Base-by-base conservation (phyloP, 2,888 invertebrate species). In the Cataglyphis livida region DNA sequence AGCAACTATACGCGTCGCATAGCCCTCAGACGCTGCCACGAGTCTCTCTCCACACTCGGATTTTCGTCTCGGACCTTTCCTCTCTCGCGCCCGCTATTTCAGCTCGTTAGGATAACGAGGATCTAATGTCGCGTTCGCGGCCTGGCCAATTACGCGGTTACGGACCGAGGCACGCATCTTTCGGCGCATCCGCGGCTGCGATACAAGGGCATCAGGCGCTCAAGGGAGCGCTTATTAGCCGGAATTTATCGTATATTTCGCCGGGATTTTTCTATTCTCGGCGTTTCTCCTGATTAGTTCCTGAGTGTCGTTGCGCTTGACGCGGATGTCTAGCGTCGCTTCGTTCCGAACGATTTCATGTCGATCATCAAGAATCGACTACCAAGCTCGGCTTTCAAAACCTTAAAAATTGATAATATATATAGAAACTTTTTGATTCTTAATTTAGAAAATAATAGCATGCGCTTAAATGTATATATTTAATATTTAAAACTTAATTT, bases 21-120 rank as follows among this genome's bases (percentile, higher is more conserved):
- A 21, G 21, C 68, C 21, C 59, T 44, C 78, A 70, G 28, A 9
- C 54, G 54, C 57, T 25, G 25, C 18, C 61, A 3, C 61, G 28
- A 21, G n/a, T 61, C 41, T 18, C 38, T 28, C 28, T 25, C 25
- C 25, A 25, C 38, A 41, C 65, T 74, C 83, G 84, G 90, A 92
- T 92, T 91, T 91, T 91, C 92, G 89, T 91, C 90, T 91, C 90
- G 87, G 83, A 87, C 87, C 85, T 66, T 79, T 84, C 87, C 81
- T 79, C 88, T 70, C 86, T 44, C 65, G 81, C 90, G 84, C 90
- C n/a, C 70, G 90, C 92, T 92, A 94, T 94, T 94, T 93, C 91
- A 92, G 93, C 93, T 94, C 94, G 94, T 94, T 94, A 94, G 94
- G 93, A 93, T 94, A 94, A 94, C 94, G 94, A 94, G 94, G 93